Evolutionary conservation across 2,888 invertebrate species (phyloP).

Genomic region (Dynastes hyllus): DNA sequence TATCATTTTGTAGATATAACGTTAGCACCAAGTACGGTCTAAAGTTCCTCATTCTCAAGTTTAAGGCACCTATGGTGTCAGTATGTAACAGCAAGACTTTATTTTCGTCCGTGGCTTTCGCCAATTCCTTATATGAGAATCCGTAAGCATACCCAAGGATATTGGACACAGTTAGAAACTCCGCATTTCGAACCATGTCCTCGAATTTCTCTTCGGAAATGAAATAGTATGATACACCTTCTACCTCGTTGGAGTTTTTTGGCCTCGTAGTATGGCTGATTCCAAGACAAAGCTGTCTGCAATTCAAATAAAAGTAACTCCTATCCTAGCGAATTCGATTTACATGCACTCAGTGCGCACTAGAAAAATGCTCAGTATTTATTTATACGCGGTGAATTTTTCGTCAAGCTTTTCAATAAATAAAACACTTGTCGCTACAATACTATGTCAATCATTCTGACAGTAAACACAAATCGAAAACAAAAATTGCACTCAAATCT

Average conservation of each 20-base stretch:
- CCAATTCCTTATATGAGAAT: slow-evolving; percentile 68
- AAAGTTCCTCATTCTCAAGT: slow-evolving; percentile 66
- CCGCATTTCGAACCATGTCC: slow-evolving; percentile 67
- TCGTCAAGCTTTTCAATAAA: too few species aligned
- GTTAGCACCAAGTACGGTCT: slow-evolving; percentile 67
- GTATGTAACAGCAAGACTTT: slow-evolving; percentile 68
- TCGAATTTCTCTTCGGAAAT: slow-evolving; percentile 66
- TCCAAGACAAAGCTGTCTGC: slow-evolving; percentile 64
- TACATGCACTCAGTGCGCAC: too few species aligned
- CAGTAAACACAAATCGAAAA: too few species aligned
- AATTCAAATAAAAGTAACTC: neutral
- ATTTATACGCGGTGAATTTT: too few species aligned
- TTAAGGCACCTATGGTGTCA: slow-evolving; percentile 67
- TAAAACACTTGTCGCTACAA: too few species aligned
- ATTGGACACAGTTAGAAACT: slow-evolving; percentile 69
- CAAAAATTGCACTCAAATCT: too few species aligned
- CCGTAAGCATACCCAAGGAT: slow-evolving; percentile 69
- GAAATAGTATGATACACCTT: slow-evolving; percentile 66
- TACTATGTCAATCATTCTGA: too few species aligned
- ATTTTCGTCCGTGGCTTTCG: slow-evolving; percentile 61
- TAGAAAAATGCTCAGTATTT: too few species aligned
- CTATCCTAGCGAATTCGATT: too few species aligned
- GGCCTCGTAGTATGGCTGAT: slow-evolving; percentile 68
- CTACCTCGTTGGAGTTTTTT: slow-evolving; percentile 60
- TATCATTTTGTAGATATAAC: slow-evolving; percentile 64